Percentiles rank a stretch among this genome's conserved stretches.
These are phyloP conservation scores for Sitodiplosis mosellana DNA, from an alignment of 1,140 invertebrate genomes.

Conservation along the genomic window DNA sequence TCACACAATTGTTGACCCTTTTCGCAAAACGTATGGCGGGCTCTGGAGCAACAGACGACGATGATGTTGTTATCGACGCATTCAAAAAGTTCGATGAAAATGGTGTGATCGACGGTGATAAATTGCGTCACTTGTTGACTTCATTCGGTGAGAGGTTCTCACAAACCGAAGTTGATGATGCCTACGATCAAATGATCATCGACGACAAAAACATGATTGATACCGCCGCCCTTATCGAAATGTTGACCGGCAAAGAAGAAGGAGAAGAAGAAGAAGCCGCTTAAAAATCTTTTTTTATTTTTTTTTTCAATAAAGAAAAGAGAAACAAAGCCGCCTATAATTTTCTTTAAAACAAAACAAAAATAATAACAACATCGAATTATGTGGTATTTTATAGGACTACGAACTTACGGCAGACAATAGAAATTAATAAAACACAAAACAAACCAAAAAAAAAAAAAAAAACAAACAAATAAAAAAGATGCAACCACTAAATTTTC, in stretches of 20 bases:
- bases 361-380: too few species aligned
- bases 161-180: slow-evolving; percentile 80
- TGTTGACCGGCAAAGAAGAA: slow-evolving; percentile 66
- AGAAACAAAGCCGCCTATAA: too few species aligned
- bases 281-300: too few species aligned
- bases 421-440: too few species aligned
- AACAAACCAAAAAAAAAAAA: too few species aligned
- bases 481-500: too few species aligned
- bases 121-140: slow-evolving; percentile 82
- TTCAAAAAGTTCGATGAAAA: slow-evolving; percentile 90
- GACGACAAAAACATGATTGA: slow-evolving; percentile 86
- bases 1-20: slow-evolving; percentile 81
- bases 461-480: too few species aligned
- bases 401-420: too few species aligned
- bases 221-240: slow-evolving; percentile 67
- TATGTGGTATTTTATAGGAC: too few species aligned
- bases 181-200: slow-evolving; percentile 88
- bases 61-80: slow-evolving; percentile 83
- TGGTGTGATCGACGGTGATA: slow-evolving; percentile 74
- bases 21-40: slow-evolving; percentile 79
- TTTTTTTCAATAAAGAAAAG: too few species aligned
- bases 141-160: slow-evolving; percentile 95
- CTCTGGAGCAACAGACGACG: slow-evolving; percentile 67
- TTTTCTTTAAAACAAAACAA: too few species aligned
- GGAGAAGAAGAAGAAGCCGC: slow-evolving; percentile 49